A percentile compares a stretch with the other conserved stretches of the same genome.
Evolutionary conservation across 1,140 invertebrate species (phyloP).

Genomic region (Drosophila pandora): DNA sequence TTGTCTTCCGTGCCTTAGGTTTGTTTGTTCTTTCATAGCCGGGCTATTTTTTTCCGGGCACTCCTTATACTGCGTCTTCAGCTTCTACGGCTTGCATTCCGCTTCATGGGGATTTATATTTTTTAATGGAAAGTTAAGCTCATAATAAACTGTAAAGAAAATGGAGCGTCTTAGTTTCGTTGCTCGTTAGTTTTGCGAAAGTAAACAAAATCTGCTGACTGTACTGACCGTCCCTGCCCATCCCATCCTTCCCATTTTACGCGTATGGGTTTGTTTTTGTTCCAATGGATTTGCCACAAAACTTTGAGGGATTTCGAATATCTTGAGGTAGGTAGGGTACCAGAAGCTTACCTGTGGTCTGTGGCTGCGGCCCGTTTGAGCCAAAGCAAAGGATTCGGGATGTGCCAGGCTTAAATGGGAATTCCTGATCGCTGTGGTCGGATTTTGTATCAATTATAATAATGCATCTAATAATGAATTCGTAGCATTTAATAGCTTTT

Average conservation of each 20-base stretch:
- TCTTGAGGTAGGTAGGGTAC: constrained; percentile 36
- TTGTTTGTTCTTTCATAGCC: constrained; percentile 3
- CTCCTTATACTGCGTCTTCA: constrained; percentile 8
- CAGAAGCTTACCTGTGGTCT: constrained; percentile 31
- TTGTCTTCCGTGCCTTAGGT: constrained; percentile 13
- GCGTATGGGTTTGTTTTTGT: constrained; percentile 5
- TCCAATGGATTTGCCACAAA: constrained; percentile 35
- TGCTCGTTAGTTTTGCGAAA: constrained; percentile 58
- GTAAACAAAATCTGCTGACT: constrained; percentile 55
- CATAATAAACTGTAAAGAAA: constrained; percentile 78
- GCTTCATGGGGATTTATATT: constrained; percentile 75
- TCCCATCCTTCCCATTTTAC: not conserved
- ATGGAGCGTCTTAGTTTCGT: constrained; percentile 71
- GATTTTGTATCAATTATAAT: constrained; percentile 21
- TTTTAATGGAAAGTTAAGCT: constrained; percentile 81
- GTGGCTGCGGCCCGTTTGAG: constrained; percentile 12
- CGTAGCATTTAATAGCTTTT: constrained; percentile 38
- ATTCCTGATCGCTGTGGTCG: constrained; percentile 9
- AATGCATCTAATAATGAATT: constrained; percentile 16
- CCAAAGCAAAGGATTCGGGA: constrained; percentile 7
- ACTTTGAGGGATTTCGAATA: constrained; percentile 43
- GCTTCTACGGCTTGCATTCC: constrained; percentile 47
- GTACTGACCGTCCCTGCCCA: constrained; percentile 6
- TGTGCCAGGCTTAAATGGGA: constrained; percentile 14
- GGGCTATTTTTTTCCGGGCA: not conserved